Base-by-base conservation (phyloP, 2,888 invertebrate species). In the Drosophila kuntzei region DNA sequence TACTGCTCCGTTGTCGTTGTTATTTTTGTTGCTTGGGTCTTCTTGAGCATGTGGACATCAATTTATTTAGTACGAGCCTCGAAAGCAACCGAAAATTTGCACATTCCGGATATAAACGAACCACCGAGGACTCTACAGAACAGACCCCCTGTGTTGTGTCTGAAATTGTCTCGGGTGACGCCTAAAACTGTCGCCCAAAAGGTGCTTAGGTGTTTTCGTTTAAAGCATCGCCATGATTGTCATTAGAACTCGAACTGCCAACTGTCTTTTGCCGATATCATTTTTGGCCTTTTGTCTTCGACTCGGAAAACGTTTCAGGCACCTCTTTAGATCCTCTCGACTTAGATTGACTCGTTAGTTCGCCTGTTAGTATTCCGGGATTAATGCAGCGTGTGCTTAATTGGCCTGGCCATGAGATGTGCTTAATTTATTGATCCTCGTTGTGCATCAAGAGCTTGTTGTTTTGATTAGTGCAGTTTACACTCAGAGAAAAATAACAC, bases 41-140 rank as follows among this genome's bases (percentile, higher is more conserved):
- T 71, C 87, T 84, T 72, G 62, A 71, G 87, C 73, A 74, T 83
- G 85, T 79, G 85, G 70, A 79, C 85, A 74, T 87, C 80, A 77
- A 84, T 87, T 82, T 82, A 87, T 80, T 84, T 82, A 86, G 80
- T 86, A 83, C 71, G 68, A 53, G 43, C 54, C 54, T 20, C 54
- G 32, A 43, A 54, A 54, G 61, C 57, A 60, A 50, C 57, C 73
- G 69, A 68, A 70, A 80, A 81, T 75, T 68, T 85, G 65, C 76
- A 85, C 71, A 81, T 72, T 85, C 60, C 79, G 76, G 54, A 71
- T 66, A 57, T 46, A 59, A 62, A 36, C 16, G 43, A 43, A 43
- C 34, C 59, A 49, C 36, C 12, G 29, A 50, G n/a, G 39, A 29
- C 27, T 6, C 50, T 59, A 22, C 8, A 16, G 20, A 18, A 16